phyloP scores from a whole-genome alignment of 2,888 invertebrate genomes.

The Pyrgus malvae region DNA sequence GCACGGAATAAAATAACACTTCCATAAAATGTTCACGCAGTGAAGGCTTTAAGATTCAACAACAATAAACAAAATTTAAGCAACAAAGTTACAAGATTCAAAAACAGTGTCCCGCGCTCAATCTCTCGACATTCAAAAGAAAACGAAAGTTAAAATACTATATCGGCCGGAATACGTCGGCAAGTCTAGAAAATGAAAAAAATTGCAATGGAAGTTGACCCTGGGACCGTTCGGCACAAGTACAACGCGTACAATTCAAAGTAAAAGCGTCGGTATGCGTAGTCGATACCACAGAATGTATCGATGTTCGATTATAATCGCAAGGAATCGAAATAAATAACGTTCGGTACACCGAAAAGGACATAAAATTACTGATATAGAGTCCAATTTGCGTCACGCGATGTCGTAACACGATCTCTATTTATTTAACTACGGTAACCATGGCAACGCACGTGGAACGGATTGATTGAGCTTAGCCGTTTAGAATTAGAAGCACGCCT shows the following conservation, averaged over 20 bases:
- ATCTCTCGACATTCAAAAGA: slow-evolving; percentile 4
- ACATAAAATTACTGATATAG: slow-evolving; percentile 24
- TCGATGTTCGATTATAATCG: slow-evolving; percentile 22
- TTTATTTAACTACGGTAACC: slow-evolving; percentile 15
- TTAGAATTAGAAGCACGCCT: neutral
- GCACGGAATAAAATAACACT: no score
- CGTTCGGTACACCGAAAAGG: slow-evolving; percentile 1
- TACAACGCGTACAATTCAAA: neutral
- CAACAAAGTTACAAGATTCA: neutral
- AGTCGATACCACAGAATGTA: slow-evolving; percentile 6
- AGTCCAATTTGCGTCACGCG: slow-evolving; percentile 24
- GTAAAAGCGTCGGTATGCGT: neutral
- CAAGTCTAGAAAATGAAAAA: slow-evolving; percentile 12
- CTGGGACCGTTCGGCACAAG: slow-evolving; percentile 2
- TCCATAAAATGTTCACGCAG: no score
- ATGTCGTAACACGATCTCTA: slow-evolving; percentile 6
- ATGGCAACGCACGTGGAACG: slow-evolving; percentile 1
- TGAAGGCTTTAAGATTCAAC: no score
- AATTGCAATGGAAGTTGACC: slow-evolving; percentile 20
- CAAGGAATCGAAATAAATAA: slow-evolving; percentile 14
- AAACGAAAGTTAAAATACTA: slow-evolving; percentile 22
- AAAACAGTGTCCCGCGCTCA: neutral
- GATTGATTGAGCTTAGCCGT: neutral
- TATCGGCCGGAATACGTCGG: slow-evolving; percentile 2
- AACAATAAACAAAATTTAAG: no score